Evolutionary conservation across 2,888 invertebrate species (phyloP).

Genomic region (Nephrotoma flavescens): DNA sequence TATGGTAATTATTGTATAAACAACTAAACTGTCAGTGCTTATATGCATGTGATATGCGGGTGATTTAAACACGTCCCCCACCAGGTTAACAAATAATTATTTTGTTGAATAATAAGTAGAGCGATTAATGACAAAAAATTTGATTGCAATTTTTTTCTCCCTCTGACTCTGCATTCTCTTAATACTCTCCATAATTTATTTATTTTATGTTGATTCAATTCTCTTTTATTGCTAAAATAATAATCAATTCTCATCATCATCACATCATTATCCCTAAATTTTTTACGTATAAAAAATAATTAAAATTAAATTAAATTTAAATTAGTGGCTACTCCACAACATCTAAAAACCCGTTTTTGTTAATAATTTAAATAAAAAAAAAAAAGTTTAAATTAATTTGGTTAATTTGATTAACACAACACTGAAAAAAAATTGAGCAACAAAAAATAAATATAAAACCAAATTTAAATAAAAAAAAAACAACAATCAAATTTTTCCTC

Average conservation of each 20-base stretch:
- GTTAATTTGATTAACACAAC: constrained; percentile 4
- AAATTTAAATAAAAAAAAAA: neutral
- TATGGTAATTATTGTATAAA: neutral
- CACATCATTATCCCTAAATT: neutral
- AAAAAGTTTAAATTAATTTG: neutral
- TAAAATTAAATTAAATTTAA: neutral
- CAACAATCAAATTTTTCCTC: constrained; percentile 1
- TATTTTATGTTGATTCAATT: neutral
- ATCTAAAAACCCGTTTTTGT: neutral
- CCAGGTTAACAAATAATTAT: neutral
- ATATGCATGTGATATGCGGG: neutral
- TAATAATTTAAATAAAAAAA: neutral
- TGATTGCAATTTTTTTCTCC: neutral
- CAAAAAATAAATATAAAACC: neutral
- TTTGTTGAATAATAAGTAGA: neutral
- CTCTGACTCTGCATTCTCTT: neutral
- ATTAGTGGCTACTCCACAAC: constrained; percentile 3
- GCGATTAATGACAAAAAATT: neutral
- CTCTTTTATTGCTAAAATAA: neutral
- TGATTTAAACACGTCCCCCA: neutral
- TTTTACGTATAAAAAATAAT: neutral
- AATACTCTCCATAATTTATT: neutral
- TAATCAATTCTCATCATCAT: neutral
- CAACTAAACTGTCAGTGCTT: neutral
- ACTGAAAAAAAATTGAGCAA: constrained; percentile 2